Conservation (phyloP, 1,140 invertebrate species). For the Temnothorax curvispinosus region DNA sequence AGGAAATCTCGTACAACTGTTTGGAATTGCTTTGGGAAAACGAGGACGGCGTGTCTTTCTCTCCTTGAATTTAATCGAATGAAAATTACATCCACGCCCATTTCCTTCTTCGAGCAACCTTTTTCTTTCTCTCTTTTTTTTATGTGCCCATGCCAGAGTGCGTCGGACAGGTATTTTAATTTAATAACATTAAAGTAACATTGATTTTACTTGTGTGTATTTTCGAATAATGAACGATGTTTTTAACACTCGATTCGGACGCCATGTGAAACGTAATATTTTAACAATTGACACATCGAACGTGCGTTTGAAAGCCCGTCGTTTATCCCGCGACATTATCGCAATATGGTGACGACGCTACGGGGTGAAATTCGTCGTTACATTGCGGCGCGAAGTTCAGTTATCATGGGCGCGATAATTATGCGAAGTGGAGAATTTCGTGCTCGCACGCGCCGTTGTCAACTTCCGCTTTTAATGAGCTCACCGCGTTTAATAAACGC, state of each 20-base stretch:
- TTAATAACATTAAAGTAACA: neutral
- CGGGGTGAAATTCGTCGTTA: slow-evolving; percentile 20
- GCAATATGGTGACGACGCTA: neutral
- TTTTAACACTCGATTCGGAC: neutral
- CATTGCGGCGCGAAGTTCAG: slow-evolving; percentile 5
- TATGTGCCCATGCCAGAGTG: neutral
- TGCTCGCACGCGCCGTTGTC: slow-evolving; percentile 15
- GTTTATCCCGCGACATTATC: slow-evolving; percentile 11
- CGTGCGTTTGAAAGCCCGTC: neutral
- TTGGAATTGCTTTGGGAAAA: neutral
- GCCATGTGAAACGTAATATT: slow-evolving; percentile 6
- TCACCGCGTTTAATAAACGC: slow-evolving; percentile 44
- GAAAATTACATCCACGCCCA: neutral
- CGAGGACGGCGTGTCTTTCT: neutral
- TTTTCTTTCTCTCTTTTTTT: neutral
- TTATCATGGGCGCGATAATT: slow-evolving; percentile 41
- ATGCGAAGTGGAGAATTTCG: slow-evolving; percentile 31
- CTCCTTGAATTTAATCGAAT: slow-evolving; percentile 32
- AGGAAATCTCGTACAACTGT: neutral
- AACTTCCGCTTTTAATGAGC: slow-evolving; percentile 56
- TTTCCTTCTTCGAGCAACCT: neutral
- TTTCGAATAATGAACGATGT: neutral
- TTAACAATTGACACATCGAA: neutral
- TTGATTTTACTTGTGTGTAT: neutral
- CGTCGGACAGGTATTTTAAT: slow-evolving; percentile 6